Percentiles rank a stretch among this genome's conserved stretches.
Evolutionary conservation across 2,797 vertebrate genomes (phyloP).

Genomic region (Pagetopsis macropterus): DNA sequence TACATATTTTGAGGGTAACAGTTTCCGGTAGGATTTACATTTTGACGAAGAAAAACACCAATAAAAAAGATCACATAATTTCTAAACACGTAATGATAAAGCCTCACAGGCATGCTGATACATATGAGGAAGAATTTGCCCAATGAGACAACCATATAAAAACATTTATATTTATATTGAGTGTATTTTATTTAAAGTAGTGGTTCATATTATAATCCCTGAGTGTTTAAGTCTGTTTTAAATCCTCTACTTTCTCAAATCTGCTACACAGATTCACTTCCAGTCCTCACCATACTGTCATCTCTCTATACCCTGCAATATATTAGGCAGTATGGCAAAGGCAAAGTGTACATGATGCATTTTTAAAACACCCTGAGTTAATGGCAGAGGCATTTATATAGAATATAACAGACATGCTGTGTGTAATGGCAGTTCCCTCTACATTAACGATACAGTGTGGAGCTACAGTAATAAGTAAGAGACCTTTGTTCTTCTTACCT

Average conservation of each 20-base stretch:
- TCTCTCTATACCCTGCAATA: not conserved
- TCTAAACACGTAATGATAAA: not conserved
- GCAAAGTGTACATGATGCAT: not conserved
- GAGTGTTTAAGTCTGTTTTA: not conserved
- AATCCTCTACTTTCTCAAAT: not conserved
- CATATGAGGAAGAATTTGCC: not conserved
- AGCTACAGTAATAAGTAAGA: not conserved
- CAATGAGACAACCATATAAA: not conserved
- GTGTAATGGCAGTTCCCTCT: not conserved
- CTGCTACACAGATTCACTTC: not conserved
- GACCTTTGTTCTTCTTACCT: not conserved
- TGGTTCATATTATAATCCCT: no score
- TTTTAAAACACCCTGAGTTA: not conserved
- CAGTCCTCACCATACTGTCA: not conserved
- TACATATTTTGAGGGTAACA: not conserved
- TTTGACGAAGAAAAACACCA: not conserved
- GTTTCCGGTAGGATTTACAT: not conserved
- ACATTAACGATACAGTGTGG: not conserved
- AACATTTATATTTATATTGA: not conserved
- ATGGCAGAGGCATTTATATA: not conserved
- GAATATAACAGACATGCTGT: not conserved
- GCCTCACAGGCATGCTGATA: not conserved
- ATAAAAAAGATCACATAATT: not conserved
- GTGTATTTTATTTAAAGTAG: no score
- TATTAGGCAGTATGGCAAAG: not conserved